Percentiles rank a stretch among this genome's conserved stretches.
Conservation (phyloP, 1,140 invertebrate species). For the Euglossa dilemma region DNA sequence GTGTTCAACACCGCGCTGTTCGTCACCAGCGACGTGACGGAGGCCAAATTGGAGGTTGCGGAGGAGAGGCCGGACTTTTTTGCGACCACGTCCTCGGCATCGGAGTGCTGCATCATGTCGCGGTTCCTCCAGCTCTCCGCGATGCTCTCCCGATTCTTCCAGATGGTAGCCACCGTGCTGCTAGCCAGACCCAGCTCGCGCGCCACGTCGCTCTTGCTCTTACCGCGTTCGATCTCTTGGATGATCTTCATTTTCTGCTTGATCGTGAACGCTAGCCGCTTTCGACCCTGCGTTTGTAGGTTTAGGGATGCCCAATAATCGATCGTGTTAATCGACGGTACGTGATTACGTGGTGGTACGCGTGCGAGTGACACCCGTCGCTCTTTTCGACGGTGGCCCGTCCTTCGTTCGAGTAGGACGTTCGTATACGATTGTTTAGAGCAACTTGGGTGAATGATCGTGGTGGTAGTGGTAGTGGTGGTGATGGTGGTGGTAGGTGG, state of each 20-base stretch:
- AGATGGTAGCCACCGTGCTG: conserved; percentile 85
- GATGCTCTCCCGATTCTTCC: conserved; percentile 84
- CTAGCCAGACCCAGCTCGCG: conserved; percentile 84
- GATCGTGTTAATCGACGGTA: conserved; percentile 65
- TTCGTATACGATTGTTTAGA: conserved; percentile 37
- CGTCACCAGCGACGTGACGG: conserved; percentile 39
- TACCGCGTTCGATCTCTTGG: conserved; percentile 84
- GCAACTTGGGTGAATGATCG: conserved; percentile 36
- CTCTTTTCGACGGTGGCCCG: conserved; percentile 24
- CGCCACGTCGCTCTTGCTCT: conserved; percentile 85
- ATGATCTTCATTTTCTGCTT: conserved; percentile 86
- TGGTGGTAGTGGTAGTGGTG: conserved; percentile 12
- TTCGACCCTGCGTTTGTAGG: conserved; percentile 83
- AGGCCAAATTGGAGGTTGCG: conserved; percentile 23
- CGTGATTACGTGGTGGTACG: conserved; percentile 40
- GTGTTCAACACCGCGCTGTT: conserved; percentile 40
- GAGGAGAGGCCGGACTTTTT: conserved; percentile 53
- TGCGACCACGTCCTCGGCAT: conserved; percentile 41
- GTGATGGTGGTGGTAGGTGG: conserved; percentile 35
- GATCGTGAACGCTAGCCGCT: conserved; percentile 85
- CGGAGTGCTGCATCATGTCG: conserved; percentile 78
- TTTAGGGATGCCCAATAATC: conserved; percentile 71
- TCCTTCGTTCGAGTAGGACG: conserved; percentile 33
- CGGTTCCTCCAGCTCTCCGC: conserved; percentile 81
- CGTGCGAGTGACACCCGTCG: conserved; percentile 36